These are phyloP conservation scores for Alcedo quadribrachys DNA, from an alignment of 2,797 vertebrate genomes.

Conservation along the genomic window DNA sequence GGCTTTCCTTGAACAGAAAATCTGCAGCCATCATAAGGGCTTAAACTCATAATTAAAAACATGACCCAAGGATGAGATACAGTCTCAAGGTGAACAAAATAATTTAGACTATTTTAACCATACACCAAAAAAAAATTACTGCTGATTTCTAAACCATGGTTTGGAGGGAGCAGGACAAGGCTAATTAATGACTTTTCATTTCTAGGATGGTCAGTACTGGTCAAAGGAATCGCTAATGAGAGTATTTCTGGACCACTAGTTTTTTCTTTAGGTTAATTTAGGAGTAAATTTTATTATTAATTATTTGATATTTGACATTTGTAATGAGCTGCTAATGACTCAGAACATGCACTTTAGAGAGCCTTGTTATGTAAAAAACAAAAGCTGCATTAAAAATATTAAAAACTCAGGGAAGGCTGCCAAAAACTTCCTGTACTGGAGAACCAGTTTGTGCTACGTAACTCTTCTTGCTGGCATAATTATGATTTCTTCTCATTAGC, in stretches of 20 bases:
- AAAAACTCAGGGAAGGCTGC: not conserved
- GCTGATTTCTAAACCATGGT: not conserved
- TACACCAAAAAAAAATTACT: not conserved
- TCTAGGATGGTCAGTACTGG: not conserved
- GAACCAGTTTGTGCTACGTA: not conserved
- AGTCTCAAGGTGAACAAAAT: not conserved
- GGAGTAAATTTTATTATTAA: not conserved
- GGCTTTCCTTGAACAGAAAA: slow-evolving; percentile 3
- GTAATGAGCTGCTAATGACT: not conserved
- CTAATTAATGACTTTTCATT: not conserved
- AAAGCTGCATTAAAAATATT: not conserved
- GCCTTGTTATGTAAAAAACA: not conserved
- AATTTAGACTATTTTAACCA: not conserved
- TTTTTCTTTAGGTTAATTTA: not conserved
- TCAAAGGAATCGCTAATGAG: not conserved
- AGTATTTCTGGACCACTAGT: not conserved
- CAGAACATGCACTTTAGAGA: not conserved
- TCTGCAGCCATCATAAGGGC: not conserved
- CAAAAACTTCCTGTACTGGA: not conserved
- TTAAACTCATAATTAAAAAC: not conserved
- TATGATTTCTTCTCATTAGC: not conserved
- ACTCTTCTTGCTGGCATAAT: not conserved
- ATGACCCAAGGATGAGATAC: not conserved
- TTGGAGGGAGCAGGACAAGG: not conserved
- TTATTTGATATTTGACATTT: not conserved